Percentiles rank a stretch among this genome's conserved stretches.
phyloP scores from a whole-genome alignment of 35 echinoderm and acorn worm genomes.

The Apostichopus japonicus region DNA sequence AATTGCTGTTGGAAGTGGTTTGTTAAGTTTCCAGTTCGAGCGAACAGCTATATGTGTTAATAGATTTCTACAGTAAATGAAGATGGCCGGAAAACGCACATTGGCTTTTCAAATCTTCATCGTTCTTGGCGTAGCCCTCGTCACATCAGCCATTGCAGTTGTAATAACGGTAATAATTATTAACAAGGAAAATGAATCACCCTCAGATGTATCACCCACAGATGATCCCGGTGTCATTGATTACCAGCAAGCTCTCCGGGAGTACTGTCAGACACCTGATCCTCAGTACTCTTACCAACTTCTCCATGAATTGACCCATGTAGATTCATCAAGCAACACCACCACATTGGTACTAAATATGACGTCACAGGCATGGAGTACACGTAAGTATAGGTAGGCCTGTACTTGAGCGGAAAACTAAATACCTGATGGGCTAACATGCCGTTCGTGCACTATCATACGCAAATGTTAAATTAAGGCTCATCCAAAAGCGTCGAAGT shows the following conservation, averaged over 20 bases:
- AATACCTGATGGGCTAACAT: too few species aligned
- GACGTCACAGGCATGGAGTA: constrained; percentile 42
- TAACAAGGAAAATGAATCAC: not conserved
- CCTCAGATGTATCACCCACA: not conserved
- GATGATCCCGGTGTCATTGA: not conserved
- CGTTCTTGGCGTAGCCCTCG: not conserved
- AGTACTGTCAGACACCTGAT: constrained; percentile 23
- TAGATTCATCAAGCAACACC: not conserved
- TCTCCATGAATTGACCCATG: not conserved
- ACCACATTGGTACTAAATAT: constrained; percentile 14
- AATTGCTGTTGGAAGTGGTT: too few species aligned
- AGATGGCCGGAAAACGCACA: too few species aligned
- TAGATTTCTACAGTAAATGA: too few species aligned
- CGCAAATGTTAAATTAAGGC: too few species aligned
- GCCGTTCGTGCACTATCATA: too few species aligned
- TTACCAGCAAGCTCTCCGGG: not conserved
- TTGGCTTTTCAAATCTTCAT: not conserved
- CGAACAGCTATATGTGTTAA: too few species aligned
- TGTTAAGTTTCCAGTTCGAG: too few species aligned
- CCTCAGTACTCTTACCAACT: not conserved
- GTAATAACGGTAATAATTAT: not conserved
- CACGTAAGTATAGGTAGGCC: constrained; percentile 41
- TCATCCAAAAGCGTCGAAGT: too few species aligned
- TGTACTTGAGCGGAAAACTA: too few species aligned
- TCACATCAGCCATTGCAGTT: constrained; percentile 2